phyloP scores from a whole-genome alignment of 2,888 invertebrate species.

The Trichopria drosophilae region DNA sequence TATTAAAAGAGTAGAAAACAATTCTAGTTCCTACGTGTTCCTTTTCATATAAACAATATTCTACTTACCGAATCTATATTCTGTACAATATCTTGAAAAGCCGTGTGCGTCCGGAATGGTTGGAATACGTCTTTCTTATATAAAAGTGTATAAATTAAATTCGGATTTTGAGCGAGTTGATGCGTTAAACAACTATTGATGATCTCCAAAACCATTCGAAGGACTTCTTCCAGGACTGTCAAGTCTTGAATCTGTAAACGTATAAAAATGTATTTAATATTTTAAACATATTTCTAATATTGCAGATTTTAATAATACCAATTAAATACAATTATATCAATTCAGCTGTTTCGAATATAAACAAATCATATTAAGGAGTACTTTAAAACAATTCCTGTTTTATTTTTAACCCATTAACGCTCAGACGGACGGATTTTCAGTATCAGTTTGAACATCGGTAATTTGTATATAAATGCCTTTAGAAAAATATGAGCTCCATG shows the following conservation, averaged over 20 bases:
- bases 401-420: too few relatives aligned
- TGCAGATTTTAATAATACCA: neutral
- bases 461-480: too few relatives aligned
- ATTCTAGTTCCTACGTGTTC: too few relatives aligned
- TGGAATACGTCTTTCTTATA: slow-evolving; percentile 92
- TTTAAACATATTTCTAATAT: neutral
- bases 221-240: slow-evolving; percentile 90
- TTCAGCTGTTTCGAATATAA: neutral
- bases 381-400: too few relatives aligned
- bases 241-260: slow-evolving; percentile 78
- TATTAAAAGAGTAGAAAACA: too few relatives aligned
- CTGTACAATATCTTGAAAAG: slow-evolving; percentile 90
- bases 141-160: slow-evolving; percentile 92
- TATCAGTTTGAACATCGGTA: too few relatives aligned
- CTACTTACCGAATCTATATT: slow-evolving; percentile 90
- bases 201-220: slow-evolving; percentile 95
- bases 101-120: slow-evolving; percentile 81
- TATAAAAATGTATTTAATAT: slow-evolving; percentile 11
- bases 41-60: neutral
- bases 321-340: neutral
- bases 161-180: slow-evolving; percentile 83
- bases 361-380: too few relatives aligned
- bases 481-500: too few relatives aligned
- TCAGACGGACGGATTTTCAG: too few relatives aligned
- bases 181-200: slow-evolving; percentile 92